Conservation (phyloP, 2,113 vertebrate species). For the Tamias sibiricus region DNA sequence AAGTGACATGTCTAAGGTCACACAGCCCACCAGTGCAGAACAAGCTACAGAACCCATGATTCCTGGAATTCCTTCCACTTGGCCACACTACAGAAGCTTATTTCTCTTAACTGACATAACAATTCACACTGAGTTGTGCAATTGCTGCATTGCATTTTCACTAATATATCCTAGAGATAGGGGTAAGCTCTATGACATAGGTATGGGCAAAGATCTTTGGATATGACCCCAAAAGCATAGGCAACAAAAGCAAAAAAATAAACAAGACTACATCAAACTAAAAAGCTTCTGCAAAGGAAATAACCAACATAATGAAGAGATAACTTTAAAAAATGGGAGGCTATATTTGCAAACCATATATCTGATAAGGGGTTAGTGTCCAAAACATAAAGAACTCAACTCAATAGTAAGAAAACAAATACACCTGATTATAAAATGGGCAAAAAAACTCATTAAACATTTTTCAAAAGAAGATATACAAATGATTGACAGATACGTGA, state of each 20-base stretch:
- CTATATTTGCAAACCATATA: background rate
- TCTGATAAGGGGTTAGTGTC: background rate
- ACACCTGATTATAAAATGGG: background rate
- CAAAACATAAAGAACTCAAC: background rate
- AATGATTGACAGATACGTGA: background rate
- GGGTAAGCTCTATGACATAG: background rate
- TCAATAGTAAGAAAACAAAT: background rate
- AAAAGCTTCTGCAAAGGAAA: background rate
- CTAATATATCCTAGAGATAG: background rate
- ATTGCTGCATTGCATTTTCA: background rate
- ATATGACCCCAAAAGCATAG: background rate
- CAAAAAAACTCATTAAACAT: background rate
- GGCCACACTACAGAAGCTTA: background rate
- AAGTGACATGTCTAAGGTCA: constrained; percentile 45
- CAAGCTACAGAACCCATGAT: constrained; percentile 20
- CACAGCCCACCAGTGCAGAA: background rate
- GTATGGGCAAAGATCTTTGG: background rate
- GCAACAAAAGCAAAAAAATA: background rate
- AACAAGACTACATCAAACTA: background rate
- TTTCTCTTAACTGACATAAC: background rate
- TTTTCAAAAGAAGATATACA: background rate
- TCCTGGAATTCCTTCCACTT: background rate
- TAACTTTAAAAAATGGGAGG: background rate
- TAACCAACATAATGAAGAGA: background rate
- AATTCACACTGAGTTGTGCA: background rate